Base-by-base conservation (phyloP, 2,113 vertebrate genomes). In the Coturnix japonica region DNA sequence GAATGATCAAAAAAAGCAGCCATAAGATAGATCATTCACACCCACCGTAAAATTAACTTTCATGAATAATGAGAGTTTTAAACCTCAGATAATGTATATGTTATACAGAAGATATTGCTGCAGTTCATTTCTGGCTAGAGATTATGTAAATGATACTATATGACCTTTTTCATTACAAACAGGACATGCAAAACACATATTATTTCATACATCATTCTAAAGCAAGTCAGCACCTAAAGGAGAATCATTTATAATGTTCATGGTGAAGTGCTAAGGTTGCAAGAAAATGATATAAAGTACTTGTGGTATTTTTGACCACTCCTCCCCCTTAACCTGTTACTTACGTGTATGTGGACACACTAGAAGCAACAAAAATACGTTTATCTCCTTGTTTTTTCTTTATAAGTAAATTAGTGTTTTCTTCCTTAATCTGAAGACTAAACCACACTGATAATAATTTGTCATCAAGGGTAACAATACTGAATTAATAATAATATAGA, bases 161-260 rank as follows among this genome's bases (percentile, higher is more conserved):
- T 98, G 98, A 99, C 98, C 98, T 98, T 98, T 98, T 98, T 98
- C 97, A 98, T 97, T 98, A 97, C 96, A 96, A 98, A 97, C 97
- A 98, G 98, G 98, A 98, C 98, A 98, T 96, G 97, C 97, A 96
- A 98, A 98, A 97, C 96, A 97, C 97, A 98, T 97, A 97, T 97
- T 98, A 98, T 98, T 99, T 98, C 98, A 99, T 99, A 98, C 97
- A 99, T 99, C 99, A 99, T 98, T 81, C 96, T 97, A 96, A 96
- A 96, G 94, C 97, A 96, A 97, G 96, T 97, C 98, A 98, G 95
- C 97, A 97, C 95, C 97, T 97, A 98, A 97, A 98, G 93, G 93
- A 97, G 96, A 98, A 98, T 98, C 98, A 98, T 98, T 99, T 98
- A 98, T 98, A 98, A 98, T 94, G 96, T 95, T 97, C 97, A 91